Conservation (phyloP, 2,797 vertebrate species). For the Carapus acus region DNA sequence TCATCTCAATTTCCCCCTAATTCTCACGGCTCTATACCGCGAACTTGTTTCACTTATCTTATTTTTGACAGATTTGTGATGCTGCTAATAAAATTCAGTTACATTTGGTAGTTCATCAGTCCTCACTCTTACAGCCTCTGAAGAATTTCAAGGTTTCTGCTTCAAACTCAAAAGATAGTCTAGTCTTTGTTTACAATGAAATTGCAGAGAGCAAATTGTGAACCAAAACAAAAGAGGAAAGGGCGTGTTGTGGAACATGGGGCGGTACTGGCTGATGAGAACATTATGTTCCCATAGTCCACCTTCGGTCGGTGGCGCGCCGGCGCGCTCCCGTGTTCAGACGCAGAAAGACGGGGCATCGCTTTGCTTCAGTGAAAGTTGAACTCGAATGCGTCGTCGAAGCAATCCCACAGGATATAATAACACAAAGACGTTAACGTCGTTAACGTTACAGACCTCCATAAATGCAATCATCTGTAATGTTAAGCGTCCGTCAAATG, state of each 20-base stretch:
- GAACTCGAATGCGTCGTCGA: background rate
- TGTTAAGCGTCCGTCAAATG: too few species aligned
- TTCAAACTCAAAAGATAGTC: background rate
- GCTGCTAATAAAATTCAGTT: background rate
- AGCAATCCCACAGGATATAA: too few species aligned
- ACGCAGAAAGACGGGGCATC: constrained; percentile 45
- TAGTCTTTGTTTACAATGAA: background rate
- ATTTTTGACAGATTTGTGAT: background rate
- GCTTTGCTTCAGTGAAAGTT: constrained; percentile 2
- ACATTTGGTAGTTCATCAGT: too few species aligned
- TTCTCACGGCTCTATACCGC: background rate
- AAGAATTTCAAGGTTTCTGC: background rate
- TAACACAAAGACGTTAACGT: too few species aligned
- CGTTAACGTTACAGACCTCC: too few species aligned
- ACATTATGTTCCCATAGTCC: constrained; percentile 55
- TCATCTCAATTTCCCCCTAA: background rate
- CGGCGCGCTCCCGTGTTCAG: constrained; percentile 15
- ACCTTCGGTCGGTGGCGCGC: constrained; percentile 18
- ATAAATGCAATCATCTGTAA: too few species aligned
- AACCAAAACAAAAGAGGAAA: background rate
- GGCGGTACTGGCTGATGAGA: constrained; percentile 22
- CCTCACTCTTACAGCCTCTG: background rate
- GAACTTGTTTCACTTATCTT: background rate
- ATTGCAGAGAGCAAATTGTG: background rate
- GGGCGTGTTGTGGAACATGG: constrained; percentile 4